These are phyloP conservation scores for Leptestheria dahalacensis DNA, from an alignment of 1,140 invertebrate genomes.

Conservation along the genomic window DNA sequence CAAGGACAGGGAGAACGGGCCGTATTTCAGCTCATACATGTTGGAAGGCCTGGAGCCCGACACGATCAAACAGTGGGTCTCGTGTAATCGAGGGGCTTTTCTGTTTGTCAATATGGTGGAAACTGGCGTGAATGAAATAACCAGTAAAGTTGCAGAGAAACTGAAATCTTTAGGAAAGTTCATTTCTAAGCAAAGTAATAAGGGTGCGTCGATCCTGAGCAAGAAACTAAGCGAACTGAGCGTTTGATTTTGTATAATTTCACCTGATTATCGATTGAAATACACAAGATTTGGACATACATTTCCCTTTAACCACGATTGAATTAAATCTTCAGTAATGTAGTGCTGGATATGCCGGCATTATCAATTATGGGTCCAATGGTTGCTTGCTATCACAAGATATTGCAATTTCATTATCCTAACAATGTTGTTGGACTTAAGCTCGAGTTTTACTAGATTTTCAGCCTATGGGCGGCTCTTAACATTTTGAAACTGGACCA, in stretches of 20 bases:
- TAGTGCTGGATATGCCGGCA: too few relatives aligned
- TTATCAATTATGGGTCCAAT: too few relatives aligned
- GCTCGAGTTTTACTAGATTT: too few relatives aligned
- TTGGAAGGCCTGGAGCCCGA: constrained; percentile 11
- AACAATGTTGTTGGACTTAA: too few relatives aligned
- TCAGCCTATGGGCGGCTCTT: too few relatives aligned
- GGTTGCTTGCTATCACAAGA: too few relatives aligned
- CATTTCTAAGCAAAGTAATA: constrained; percentile 3
- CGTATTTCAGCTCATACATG: constrained; percentile 1
- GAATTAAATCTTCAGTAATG: too few relatives aligned
- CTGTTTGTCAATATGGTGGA: constrained; percentile 14
- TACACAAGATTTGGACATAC: not conserved
- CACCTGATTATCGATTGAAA: not conserved
- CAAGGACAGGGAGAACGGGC: constrained; percentile 25
- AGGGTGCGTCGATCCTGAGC: constrained; percentile 10
- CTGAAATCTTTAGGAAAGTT: constrained; percentile 7
- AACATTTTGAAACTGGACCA: too few relatives aligned
- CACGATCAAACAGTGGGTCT: constrained; percentile 13
- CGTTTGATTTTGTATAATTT: not conserved
- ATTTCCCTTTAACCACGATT: too few relatives aligned
- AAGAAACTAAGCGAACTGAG: constrained; percentile 5
- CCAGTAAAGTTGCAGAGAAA: not conserved
- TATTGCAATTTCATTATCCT: too few relatives aligned
- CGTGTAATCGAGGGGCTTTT: constrained; percentile 15
- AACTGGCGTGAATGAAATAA: constrained; percentile 8